Base-by-base conservation (phyloP, 2,113 vertebrate species). In the Salvator merianae region DNA sequence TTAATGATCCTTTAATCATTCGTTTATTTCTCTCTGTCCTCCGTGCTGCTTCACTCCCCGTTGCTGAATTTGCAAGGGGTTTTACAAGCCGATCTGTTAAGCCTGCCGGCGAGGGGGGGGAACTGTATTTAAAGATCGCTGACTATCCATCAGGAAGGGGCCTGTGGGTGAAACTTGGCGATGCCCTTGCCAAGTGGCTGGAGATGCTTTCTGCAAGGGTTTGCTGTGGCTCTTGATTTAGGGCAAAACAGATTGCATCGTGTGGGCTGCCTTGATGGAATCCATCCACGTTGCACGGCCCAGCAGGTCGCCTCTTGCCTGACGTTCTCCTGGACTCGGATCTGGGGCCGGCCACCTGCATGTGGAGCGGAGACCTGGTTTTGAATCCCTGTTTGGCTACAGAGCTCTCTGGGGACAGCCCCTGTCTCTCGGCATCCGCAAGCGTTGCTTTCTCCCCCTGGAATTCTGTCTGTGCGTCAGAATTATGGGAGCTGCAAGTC, bases 1-100 rank as follows among this genome's bases (percentile, higher is more conserved):
- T 89, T 86, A 47, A 87, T 90, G 86, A 82, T 68, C 63, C 81
- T 81, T 76, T 22, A 38, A 30, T 81, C 47, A 7, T 53, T 16
- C 43, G 3, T 2, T 28, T 26, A 2, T 32, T 81, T 53, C 50
- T 72, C 79, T 55, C 78, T 34, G 26, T 20, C 32, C 32, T 13
- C 55, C 34, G 22, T 90, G 40, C 84, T 88, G 77, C 32, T 40
- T 88, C 89, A 20, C 20, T 78, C 50, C n/a, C 40, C 86, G 76
- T 88, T 80, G 62, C 72, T 7, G 71, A 28, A 65, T 86, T 79
- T 83, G 8, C 2, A 32, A 71, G 81, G 82, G 69, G 16, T 84
- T 84, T 79, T 65, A 43, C 62, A 79, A 63, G 36, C 77, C 2
- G 36, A 86, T 84, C 13, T 87, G 73, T 88, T 87, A 5, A 82